Conservation (phyloP, 2,888 invertebrate genomes). For the Chaetogeoica ovagalla region DNA sequence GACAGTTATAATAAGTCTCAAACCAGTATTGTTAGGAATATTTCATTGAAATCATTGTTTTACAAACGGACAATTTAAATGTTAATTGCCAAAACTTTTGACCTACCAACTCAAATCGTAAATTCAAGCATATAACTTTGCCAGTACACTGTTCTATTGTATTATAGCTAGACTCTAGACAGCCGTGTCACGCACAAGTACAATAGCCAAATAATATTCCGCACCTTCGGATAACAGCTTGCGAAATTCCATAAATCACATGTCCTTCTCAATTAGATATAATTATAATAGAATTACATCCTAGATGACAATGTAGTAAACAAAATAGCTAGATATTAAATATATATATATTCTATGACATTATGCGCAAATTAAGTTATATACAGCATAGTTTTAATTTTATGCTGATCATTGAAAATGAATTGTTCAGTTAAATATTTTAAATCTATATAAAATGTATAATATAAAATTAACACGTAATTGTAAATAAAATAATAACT, state of each 20-base stretch:
- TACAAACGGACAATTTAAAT: conserved; percentile 28
- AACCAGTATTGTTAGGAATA: conserved; percentile 39
- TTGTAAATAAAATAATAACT: too few relatives aligned
- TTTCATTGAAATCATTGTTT: conserved; percentile 37
- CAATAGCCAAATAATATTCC: conserved; percentile 32
- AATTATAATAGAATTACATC: too few relatives aligned
- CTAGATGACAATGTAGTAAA: too few relatives aligned
- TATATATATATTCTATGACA: too few relatives aligned
- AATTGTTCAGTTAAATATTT: too few relatives aligned
- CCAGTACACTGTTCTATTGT: conserved; percentile 28
- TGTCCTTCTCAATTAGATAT: neutral
- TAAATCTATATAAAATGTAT: too few relatives aligned
- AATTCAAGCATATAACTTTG: conserved; percentile 38
- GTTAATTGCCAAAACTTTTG: conserved; percentile 46
- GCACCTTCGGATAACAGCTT: conserved; percentile 34
- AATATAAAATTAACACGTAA: too few relatives aligned
- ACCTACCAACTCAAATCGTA: conserved; percentile 28
- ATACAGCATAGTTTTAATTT: too few relatives aligned
- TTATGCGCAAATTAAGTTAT: too few relatives aligned
- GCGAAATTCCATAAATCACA: conserved; percentile 28
- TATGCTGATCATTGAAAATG: too few relatives aligned
- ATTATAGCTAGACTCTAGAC: conserved; percentile 12
- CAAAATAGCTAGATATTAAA: too few relatives aligned
- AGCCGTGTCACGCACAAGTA: conserved; percentile 15
- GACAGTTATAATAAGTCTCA: neutral